A percentile compares a stretch with the other conserved stretches of the same genome.
Evolutionary conservation across 2,888 invertebrate species (phyloP).

Genomic region (Melipona bicolor): DNA sequence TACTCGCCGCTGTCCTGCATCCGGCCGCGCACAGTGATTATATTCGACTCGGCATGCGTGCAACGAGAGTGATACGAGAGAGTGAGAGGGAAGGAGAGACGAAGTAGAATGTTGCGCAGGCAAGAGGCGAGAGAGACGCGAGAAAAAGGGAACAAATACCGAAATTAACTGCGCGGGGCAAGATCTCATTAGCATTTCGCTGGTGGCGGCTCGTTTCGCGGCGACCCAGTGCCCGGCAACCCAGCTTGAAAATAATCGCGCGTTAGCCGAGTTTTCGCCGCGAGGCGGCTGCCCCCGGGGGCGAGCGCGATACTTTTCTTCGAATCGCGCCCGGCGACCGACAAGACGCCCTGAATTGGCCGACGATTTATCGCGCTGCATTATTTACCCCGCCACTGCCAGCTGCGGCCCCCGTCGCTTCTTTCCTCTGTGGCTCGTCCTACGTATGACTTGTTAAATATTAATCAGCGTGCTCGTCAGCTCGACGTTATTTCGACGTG

Average conservation of each 20-base stretch:
- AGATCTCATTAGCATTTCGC: slow-evolving; percentile 58
- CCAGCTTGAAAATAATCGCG: slow-evolving; percentile 44
- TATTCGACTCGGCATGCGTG: slow-evolving; percentile 48
- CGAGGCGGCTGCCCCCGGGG: background rate
- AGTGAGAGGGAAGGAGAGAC: background rate
- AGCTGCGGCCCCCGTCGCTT: slow-evolving; percentile 15
- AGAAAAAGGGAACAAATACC: slow-evolving; percentile 20
- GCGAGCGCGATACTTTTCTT: slow-evolving; percentile 10
- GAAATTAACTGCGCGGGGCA: slow-evolving; percentile 51
- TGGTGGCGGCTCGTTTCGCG: slow-evolving; percentile 1
- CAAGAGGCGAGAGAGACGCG: background rate
- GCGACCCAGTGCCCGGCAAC: background rate
- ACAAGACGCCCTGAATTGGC: background rate
- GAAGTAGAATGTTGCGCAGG: background rate
- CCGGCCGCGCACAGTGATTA: slow-evolving; percentile 48
- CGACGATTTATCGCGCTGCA: slow-evolving; percentile 55
- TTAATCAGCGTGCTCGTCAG: slow-evolving; percentile 25
- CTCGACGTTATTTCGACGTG: background rate
- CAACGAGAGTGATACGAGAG: background rate
- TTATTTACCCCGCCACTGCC: slow-evolving; percentile 47
- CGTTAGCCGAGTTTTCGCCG: slow-evolving; percentile 38
- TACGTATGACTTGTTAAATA: slow-evolving; percentile 38
- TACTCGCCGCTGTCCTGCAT: slow-evolving; percentile 26
- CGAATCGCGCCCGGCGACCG: background rate
- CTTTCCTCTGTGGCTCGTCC: background rate